A percentile compares a stretch with the other conserved stretches of the same genome.
These are phyloP conservation scores for Elaphurus davidianus DNA, from an alignment of 2,113 vertebrate species.

Conservation along the genomic window DNA sequence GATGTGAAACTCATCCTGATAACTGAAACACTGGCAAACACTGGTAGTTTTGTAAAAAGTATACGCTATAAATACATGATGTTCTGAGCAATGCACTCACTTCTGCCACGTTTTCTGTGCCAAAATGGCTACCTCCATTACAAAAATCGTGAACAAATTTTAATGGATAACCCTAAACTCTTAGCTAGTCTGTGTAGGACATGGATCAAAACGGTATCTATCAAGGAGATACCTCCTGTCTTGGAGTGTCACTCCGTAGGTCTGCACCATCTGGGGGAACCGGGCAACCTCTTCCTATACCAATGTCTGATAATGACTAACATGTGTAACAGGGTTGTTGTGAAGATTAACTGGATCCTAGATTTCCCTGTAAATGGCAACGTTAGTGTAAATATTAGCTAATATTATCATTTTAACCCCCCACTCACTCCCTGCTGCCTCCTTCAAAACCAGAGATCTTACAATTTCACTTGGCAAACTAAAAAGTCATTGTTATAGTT, in stretches of 20 bases:
- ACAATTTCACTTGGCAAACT: neutral
- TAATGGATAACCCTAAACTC: neutral
- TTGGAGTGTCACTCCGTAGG: neutral
- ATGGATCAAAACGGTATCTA: neutral
- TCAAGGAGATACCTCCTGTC: fast-evolving
- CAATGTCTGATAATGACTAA: neutral
- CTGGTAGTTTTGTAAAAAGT: neutral
- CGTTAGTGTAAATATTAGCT: neutral
- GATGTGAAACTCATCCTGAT: constrained; percentile 27
- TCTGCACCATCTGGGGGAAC: neutral
- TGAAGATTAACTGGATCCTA: neutral
- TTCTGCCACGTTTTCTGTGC: neutral
- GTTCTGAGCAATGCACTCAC: neutral
- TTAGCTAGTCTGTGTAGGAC: neutral
- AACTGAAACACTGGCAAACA: neutral
- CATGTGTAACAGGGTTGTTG: neutral
- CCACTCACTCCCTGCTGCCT: neutral
- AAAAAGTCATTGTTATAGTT: neutral
- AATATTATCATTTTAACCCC: neutral
- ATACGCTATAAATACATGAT: neutral
- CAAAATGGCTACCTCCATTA: neutral
- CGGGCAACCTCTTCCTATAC: neutral
- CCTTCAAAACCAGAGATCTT: neutral
- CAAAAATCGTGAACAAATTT: neutral
- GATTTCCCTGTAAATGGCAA: neutral